Evolutionary conservation across 2,797 vertebrate species (phyloP), one percentile per base, ranked within the genome.

Genomic region (Rallus crepitans): DNA sequence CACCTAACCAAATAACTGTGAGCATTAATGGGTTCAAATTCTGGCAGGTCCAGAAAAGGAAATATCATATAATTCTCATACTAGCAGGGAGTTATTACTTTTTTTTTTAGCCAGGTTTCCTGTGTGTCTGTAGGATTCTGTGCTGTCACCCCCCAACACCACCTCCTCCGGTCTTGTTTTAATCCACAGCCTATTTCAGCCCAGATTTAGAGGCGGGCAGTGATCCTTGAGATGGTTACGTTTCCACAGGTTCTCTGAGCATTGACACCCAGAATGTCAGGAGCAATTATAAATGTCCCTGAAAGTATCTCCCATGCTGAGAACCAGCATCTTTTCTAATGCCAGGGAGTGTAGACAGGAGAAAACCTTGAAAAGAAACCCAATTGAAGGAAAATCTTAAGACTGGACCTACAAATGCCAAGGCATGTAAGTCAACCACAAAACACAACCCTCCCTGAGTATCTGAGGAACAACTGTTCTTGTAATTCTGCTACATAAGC

Each of bases 21-120:
- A 84, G 48, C 9, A 7, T n/a, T 73, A 64, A 56, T 27, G 20
- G 55, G 30, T 56, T 87, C n/a, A 37, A 81, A 66, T 69, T 92
- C 56, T 52, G 83, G 55, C 52, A 90, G 63, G 59, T 55, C 35
- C 28, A 70, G 79, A 84, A 92, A 85, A 82, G 28, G 48, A 87
- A 92, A 28, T 64, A 61, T 37, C 35, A 59, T 33, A 47, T 31
- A 79, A 77, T 60, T 93, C 23, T 69, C 48, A 21, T 7, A 52
- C 5, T 33, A 84, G 42, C 64, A 92, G 31, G 7, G 56, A 87
- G 35, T 20, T 70, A 81, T 3, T 79, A 28, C 42, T 20, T 0
- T 17, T 0, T 56, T 57, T 82, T 90, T 63, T 7, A 89, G 60
- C 25, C 42, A 70, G 56, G 52, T 90, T 70, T 94, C 59, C 56